These are phyloP conservation scores for Branchinecta lynchi DNA, from an alignment of 1,140 invertebrate genomes.

Conservation along the genomic window DNA sequence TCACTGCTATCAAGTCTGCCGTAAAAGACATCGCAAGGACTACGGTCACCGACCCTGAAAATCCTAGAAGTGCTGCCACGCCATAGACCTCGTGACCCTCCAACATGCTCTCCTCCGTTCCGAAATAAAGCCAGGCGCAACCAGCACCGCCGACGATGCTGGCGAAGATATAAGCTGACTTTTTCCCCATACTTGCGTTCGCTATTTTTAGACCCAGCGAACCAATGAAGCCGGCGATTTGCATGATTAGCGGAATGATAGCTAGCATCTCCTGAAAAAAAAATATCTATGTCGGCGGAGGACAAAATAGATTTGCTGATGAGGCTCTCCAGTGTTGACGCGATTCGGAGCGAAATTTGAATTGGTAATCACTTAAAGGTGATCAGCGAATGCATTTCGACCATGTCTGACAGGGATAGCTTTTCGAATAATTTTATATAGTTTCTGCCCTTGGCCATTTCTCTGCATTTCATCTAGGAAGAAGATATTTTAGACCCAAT, in stretches of 20 bases:
- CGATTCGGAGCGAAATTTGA: no score
- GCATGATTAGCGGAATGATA: constrained; percentile 70
- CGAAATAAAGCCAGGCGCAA: constrained; percentile 10
- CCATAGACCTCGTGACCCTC: constrained; percentile 7
- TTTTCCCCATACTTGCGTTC: constrained; percentile 49
- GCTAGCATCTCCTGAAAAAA: constrained; percentile 38
- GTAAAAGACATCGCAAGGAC: constrained; percentile 17
- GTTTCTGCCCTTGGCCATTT: no score
- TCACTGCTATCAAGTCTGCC: constrained; percentile 18
- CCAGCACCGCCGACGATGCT: neutral
- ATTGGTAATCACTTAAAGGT: no score
- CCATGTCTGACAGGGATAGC: no score
- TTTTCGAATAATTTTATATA: no score
- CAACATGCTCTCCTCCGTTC: constrained; percentile 14
- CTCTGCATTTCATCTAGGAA: no score
- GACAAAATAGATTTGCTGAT: no score
- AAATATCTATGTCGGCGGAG: neutral
- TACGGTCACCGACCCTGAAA: constrained; percentile 19
- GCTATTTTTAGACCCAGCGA: constrained; percentile 51
- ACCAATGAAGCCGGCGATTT: constrained; percentile 60
- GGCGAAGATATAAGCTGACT: constrained; percentile 33
- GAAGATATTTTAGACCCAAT: no score
- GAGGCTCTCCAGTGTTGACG: constrained; percentile 12
- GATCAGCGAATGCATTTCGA: no score
- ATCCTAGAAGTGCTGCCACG: constrained; percentile 16